These are phyloP conservation scores for Eurytoma californica DNA, from an alignment of 2,888 invertebrate species.

Conservation along the genomic window DNA sequence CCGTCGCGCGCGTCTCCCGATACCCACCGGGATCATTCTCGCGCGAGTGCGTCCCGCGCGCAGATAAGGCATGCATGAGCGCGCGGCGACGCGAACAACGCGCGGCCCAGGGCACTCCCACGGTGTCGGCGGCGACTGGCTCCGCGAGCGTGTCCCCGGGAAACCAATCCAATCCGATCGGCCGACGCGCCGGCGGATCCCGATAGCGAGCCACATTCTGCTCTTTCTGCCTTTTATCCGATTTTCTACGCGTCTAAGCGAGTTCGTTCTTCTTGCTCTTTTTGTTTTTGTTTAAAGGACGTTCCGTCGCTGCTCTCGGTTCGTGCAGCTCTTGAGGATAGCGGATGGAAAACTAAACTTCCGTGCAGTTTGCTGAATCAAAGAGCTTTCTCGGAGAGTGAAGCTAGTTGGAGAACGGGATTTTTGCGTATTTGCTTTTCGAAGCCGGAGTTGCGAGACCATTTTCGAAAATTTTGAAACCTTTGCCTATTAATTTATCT, in stretches of 20 bases:
- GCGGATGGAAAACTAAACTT: too few species aligned
- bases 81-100: neutral
- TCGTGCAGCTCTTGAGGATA: too few species aligned
- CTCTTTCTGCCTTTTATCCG: constrained; percentile 29
- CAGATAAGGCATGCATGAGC: constrained; percentile 9
- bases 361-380: too few species aligned
- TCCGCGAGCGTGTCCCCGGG: constrained; percentile 12
- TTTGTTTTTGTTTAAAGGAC: too few species aligned
- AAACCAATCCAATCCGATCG: constrained; percentile 40
- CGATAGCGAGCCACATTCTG: constrained; percentile 19
- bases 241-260: constrained; percentile 26
- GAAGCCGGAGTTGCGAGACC: too few species aligned
- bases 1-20: neutral
- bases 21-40: constrained; percentile 25
- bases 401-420: too few species aligned
- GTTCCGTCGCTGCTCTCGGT: too few species aligned
- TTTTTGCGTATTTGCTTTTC: too few species aligned
- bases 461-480: too few species aligned
- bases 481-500: too few species aligned
- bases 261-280: neutral
- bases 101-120: constrained; percentile 40
- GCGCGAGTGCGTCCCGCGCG: constrained; percentile 34
- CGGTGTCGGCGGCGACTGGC: constrained; percentile 32
- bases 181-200: constrained; percentile 43
- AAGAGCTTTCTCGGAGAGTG: too few species aligned